These are phyloP conservation scores for Arizona elegans DNA, from an alignment of 2,113 vertebrate species.

Conservation along the genomic window DNA sequence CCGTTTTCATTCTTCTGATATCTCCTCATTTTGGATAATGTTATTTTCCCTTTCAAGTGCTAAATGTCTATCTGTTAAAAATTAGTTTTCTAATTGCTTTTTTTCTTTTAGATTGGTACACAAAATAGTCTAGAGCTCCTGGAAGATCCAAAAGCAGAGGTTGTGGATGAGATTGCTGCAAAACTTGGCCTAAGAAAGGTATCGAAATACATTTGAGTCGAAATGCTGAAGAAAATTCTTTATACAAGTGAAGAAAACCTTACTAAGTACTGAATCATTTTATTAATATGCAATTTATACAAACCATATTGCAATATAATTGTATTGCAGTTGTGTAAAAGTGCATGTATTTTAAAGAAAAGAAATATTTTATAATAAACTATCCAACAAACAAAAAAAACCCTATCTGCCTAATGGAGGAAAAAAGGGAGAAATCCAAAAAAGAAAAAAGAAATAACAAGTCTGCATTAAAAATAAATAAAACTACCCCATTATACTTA, in stretches of 20 bases:
- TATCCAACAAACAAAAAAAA: background rate
- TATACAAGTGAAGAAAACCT: background rate
- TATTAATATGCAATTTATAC: background rate
- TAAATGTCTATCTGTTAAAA: background rate
- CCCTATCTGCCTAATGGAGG: background rate
- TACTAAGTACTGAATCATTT: accelerated
- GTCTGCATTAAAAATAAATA: background rate
- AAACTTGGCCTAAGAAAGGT: slow-evolving; percentile 96
- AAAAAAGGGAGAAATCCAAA: background rate
- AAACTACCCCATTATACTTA: background rate
- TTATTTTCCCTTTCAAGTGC: background rate
- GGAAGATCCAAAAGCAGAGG: slow-evolving; percentile 90
- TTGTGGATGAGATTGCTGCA: slow-evolving; percentile 93
- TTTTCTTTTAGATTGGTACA: slow-evolving; percentile 79
- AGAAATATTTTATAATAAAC: background rate
- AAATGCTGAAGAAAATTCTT: background rate
- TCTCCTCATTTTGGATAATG: background rate
- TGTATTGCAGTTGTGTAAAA: background rate
- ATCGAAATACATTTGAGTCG: background rate
- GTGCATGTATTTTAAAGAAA: background rate
- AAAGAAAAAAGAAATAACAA: background rate
- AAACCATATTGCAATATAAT: background rate
- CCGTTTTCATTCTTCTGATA: background rate
- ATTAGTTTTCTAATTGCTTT: background rate
- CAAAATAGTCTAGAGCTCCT: slow-evolving; percentile 96